Conservation (phyloP, 2,888 invertebrate species). For the Harpagoxenus sublaevis region DNA sequence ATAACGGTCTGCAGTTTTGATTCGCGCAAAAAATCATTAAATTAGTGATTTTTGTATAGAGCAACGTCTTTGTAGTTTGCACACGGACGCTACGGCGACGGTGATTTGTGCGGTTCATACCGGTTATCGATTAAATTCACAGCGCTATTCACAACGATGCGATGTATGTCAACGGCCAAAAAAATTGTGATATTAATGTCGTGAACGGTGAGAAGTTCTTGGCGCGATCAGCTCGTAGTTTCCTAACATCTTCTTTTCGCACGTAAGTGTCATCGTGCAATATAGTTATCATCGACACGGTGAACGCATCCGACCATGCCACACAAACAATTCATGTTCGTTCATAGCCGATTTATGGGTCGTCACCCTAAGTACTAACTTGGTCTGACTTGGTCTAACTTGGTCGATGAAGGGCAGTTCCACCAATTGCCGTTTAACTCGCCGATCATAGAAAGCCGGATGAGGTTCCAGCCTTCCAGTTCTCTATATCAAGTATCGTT, state of each 20-base stretch:
- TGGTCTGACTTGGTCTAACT: conserved; percentile 72
- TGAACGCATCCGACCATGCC: conserved; percentile 22
- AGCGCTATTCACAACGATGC: conserved; percentile 31
- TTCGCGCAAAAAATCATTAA: conserved; percentile 6
- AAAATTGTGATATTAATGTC: neutral
- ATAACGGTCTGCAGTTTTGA: neutral
- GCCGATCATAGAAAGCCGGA: conserved; percentile 85
- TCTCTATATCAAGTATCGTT: conserved; percentile 85
- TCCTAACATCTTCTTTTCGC: neutral
- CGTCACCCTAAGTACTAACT: conserved; percentile 72
- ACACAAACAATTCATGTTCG: conserved; percentile 53
- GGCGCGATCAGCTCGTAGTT: neutral
- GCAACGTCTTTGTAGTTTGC: conserved; percentile 16
- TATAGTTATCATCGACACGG: conserved; percentile 9
- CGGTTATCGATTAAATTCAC: conserved; percentile 27
- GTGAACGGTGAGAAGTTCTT: conserved; percentile 6
- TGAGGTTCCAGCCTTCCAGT: conserved; percentile 84
- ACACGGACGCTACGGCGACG: neutral
- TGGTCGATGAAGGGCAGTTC: conserved; percentile 80
- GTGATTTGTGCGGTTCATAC: conserved; percentile 34
- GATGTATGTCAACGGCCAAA: neutral
- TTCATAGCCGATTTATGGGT: conserved; percentile 54
- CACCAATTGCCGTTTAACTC: conserved; percentile 85
- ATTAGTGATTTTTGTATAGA: neutral
- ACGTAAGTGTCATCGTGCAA: neutral